Base-by-base conservation (phyloP, 2,797 vertebrate species). In the Syndactyla subalaris region DNA sequence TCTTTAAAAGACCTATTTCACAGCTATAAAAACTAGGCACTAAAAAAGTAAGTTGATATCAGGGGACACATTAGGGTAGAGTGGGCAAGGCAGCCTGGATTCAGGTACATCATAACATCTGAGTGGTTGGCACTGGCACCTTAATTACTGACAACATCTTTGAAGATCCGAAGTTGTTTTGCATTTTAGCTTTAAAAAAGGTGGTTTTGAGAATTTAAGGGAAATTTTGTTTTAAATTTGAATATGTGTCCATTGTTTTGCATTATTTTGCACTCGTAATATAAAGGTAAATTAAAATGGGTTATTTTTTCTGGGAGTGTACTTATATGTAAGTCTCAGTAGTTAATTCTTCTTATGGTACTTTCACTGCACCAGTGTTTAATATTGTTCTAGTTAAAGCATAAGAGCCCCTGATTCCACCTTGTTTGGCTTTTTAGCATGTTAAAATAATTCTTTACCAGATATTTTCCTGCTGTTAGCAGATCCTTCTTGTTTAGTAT, bases 81-180 rank as follows among this genome's bases (percentile, higher is more conserved):
- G 24, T 62, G 63, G 23, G 6, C 24, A 61, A 58, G 27, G 27
- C 46, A 43, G 45, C 19, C 30, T 81, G 62, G 41, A 22, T 54
- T 86, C 19, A 26, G 34, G 19, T 61, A 10, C 0, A 0, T 26
- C 10, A 9, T 36, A 18, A 54, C 0, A 2, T 70, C 52, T 11
- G 8, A 10, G 15, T 23, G 12, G 5, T 55, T 57, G 57, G 27
- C 10, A 2, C 34, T 76, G 20, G 22, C 16, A 11, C 22, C 18
- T 9, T 58, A 67, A 14, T 49, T 74, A 54, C 38, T 67, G 54
- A 34, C 14, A 75, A 29, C 7, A 11, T 30, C n/a, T 88, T 72
- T 54, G 22, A 62, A 26, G 39, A 11, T 36, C 68, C 65, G 15
- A 75, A 23, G 24, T 34, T 65, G 12, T 81, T 92, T 78, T 39